Percentiles rank a stretch among this genome's conserved stretches.
These are phyloP conservation scores for Cololabis saira DNA, from an alignment of 2,113 vertebrate genomes.

Conservation along the genomic window DNA sequence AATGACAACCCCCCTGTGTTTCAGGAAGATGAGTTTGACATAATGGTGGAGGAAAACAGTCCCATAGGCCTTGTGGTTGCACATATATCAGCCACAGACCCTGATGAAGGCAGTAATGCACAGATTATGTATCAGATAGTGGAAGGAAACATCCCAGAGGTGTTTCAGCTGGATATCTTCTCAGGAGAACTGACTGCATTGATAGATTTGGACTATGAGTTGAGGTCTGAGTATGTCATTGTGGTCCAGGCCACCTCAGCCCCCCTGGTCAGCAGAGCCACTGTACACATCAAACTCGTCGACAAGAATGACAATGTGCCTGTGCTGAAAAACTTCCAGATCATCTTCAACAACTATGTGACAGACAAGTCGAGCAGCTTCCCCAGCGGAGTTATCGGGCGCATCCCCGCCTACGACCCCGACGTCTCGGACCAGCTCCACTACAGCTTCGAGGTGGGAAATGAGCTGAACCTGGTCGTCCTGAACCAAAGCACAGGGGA, in stretches of 20 bases:
- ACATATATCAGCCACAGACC: slow-evolving; percentile 91
- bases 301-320: slow-evolving; percentile 94
- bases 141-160: slow-evolving; percentile 96
- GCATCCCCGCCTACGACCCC: slow-evolving; percentile 90
- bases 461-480: slow-evolving; percentile 91
- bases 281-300: slow-evolving; percentile 90
- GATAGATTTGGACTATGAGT: slow-evolving; percentile 93
- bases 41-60: slow-evolving; percentile 95
- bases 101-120: slow-evolving; percentile 94
- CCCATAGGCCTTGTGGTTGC: slow-evolving; percentile 93
- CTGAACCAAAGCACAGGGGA: slow-evolving; percentile 92
- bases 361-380: slow-evolving; percentile 93
- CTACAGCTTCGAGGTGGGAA: slow-evolving; percentile 91
- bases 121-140: slow-evolving; percentile 99
- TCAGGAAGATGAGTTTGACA: slow-evolving; percentile 92
- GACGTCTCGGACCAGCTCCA: slow-evolving; percentile 90
- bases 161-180: slow-evolving; percentile 97
- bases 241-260: slow-evolving; percentile 97
- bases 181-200: slow-evolving; percentile 92
- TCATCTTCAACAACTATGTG: slow-evolving; percentile 98
- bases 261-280: slow-evolving; percentile 94
- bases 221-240: slow-evolving; percentile 88
- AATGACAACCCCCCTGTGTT: slow-evolving; percentile 97
- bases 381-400: slow-evolving; percentile 90
- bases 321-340: slow-evolving; percentile 93